Percentiles rank a stretch among this genome's conserved stretches.
Conservation (phyloP, 2,888 invertebrate species). For the Athalia cordata region DNA sequence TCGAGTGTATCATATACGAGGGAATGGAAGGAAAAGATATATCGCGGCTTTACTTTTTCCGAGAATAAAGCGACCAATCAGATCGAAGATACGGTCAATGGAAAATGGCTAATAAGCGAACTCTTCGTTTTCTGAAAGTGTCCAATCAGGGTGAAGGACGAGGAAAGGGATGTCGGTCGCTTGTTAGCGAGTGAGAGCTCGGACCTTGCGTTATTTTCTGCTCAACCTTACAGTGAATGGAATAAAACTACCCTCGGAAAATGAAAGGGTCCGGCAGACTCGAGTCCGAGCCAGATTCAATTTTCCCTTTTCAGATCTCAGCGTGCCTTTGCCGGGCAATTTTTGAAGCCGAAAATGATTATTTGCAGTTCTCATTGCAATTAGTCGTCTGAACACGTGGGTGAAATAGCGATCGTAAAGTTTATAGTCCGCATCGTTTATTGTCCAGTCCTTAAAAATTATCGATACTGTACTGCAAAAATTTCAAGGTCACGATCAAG, state of each 20-base stretch:
- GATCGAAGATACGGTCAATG: neutral
- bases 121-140: conserved; percentile 36
- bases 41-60: neutral
- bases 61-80: conserved; percentile 21
- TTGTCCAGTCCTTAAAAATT: no score
- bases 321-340: neutral
- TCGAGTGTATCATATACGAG: no score
- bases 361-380: no score
- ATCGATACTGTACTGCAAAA: neutral
- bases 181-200: conserved; percentile 41
- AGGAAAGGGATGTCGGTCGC: conserved; percentile 3
- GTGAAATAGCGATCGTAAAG: neutral
- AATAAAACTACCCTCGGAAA: conserved; percentile 15
- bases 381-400: no score
- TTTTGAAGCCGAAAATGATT: no score
- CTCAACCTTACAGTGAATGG: conserved; percentile 9
- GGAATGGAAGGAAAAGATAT: no score
- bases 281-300: conserved; percentile 35
- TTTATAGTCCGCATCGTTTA: no score
- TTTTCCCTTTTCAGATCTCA: neutral
- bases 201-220: conserved; percentile 21
- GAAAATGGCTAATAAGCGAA: conserved; percentile 32
- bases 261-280: conserved; percentile 28
- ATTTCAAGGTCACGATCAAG: neutral
- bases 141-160: conserved; percentile 35